phyloP scores from a whole-genome alignment of 2,888 invertebrate genomes.

The Tuberolachnus salignus region DNA sequence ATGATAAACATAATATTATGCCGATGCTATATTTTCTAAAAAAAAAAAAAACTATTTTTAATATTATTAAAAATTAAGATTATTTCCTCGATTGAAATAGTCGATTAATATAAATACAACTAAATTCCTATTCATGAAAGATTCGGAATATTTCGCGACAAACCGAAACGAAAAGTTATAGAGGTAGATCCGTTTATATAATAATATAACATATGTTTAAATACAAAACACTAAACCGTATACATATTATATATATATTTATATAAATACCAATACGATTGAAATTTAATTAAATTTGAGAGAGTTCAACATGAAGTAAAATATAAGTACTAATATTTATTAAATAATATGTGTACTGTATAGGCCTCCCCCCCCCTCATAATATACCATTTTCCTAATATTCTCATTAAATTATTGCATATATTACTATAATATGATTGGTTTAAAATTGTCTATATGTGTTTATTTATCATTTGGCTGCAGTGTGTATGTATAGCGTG shows the following conservation, averaged over 20 bases:
- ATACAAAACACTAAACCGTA: too few species aligned
- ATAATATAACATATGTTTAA: too few species aligned
- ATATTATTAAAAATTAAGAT: too few species aligned
- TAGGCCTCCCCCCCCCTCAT: too few species aligned
- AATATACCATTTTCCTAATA: conserved; percentile 17
- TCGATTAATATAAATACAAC: too few species aligned
- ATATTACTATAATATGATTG: not conserved
- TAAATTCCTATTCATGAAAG: too few species aligned
- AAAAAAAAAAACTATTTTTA: too few species aligned
- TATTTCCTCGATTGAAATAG: too few species aligned
- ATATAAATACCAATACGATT: not conserved
- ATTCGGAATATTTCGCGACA: too few species aligned
- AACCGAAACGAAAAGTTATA: too few species aligned
- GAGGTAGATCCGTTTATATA: too few species aligned
- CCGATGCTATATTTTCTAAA: not conserved
- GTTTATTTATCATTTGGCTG: not conserved
- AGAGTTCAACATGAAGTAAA: not conserved
- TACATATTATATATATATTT: not conserved
- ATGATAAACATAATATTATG: not conserved
- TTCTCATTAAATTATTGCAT: conserved; percentile 18
- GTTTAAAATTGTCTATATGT: not conserved
- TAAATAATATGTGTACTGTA: not conserved
- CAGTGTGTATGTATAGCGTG: not conserved
- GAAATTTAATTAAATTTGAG: conserved; percentile 3
- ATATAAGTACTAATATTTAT: not conserved